Conservation (phyloP, 2,113 vertebrate species). For the Labeo catla region DNA sequence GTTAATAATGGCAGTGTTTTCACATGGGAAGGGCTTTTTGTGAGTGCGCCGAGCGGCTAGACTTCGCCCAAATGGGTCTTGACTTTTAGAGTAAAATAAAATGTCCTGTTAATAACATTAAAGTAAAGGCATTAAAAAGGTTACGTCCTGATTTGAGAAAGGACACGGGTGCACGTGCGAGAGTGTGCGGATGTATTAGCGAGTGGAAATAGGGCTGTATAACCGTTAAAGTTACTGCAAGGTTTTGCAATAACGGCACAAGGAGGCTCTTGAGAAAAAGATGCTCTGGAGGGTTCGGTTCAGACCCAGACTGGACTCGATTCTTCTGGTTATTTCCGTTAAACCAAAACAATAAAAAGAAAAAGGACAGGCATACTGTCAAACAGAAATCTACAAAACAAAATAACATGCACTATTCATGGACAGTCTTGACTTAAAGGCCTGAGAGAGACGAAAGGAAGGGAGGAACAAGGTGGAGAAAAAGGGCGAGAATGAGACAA, state of each 20-base stretch:
- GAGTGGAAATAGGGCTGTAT: constrained; percentile 21
- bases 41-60: constrained; percentile 39
- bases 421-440: constrained; percentile 72
- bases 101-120: constrained; percentile 68
- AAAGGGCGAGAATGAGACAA: constrained; percentile 17
- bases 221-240: constrained; percentile 2
- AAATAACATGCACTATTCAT: constrained; percentile 81
- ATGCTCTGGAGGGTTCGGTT: not conserved
- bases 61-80: constrained; percentile 61
- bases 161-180: constrained; percentile 59
- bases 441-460: constrained; percentile 49
- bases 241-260: constrained; percentile 25
- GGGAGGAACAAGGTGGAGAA: not conserved
- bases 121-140: constrained; percentile 58
- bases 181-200: not conserved
- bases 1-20: constrained; percentile 67
- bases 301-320: not conserved
- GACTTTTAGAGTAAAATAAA: constrained; percentile 72
- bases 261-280: constrained; percentile 10
- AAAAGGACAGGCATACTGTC: constrained; percentile 60
- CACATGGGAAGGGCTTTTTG: constrained; percentile 49
- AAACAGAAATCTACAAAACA: constrained; percentile 74
- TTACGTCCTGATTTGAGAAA: constrained; percentile 66
- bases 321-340: constrained; percentile 62
- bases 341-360: constrained; percentile 66